These are phyloP conservation scores for Serinus canaria DNA, from an alignment of 2,113 vertebrate genomes.

Conservation along the genomic window DNA sequence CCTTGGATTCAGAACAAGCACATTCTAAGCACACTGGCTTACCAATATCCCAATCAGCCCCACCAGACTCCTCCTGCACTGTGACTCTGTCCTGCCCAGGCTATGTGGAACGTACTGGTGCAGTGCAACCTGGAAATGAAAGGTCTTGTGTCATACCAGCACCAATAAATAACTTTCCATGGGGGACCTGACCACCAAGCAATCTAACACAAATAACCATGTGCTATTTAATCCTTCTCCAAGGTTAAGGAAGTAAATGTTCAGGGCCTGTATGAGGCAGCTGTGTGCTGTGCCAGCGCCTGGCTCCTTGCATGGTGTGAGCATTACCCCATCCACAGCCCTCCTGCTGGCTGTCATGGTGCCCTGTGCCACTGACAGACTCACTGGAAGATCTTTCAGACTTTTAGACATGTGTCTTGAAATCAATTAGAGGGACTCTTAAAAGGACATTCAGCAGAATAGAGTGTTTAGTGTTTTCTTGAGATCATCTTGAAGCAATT, in stretches of 20 bases:
- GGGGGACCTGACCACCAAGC: background rate
- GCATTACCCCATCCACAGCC: background rate
- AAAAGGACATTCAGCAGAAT: background rate
- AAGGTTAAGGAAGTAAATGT: background rate
- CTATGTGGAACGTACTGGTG: fast-evolving
- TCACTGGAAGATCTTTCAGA: background rate
- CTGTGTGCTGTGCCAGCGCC: background rate
- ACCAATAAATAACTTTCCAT: fast-evolving
- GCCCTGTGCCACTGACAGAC: fast-evolving
- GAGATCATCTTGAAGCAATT: background rate
- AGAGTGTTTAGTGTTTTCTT: background rate
- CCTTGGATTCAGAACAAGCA: background rate
- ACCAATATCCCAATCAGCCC: background rate
- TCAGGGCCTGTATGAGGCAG: background rate
- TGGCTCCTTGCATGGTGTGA: background rate
- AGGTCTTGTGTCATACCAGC: background rate
- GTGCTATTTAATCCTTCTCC: background rate
- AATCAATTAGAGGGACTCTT: background rate
- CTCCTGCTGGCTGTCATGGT: fast-evolving
- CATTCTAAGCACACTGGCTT: background rate
- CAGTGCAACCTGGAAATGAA: background rate
- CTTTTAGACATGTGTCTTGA: background rate
- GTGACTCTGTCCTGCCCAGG: background rate
- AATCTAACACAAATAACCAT: background rate
- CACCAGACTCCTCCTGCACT: background rate